These are phyloP conservation scores for Eurosta solidaginis DNA, from an alignment of 1,140 invertebrate species.

Conservation along the genomic window DNA sequence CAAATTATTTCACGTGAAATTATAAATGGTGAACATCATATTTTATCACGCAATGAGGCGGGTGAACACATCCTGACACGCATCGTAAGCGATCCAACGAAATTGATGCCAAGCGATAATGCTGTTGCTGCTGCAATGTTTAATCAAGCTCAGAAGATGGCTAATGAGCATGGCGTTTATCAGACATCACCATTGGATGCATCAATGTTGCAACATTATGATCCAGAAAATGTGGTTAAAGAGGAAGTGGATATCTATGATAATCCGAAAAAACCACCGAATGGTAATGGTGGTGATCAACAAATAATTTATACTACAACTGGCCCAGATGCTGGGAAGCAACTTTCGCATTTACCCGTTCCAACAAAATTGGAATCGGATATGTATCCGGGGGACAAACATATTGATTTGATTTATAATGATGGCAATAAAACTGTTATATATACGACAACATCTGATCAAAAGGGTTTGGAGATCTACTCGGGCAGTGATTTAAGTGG, in stretches of 20 bases:
- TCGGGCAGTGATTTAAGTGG: slow-evolving; percentile 62
- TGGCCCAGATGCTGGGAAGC: slow-evolving; percentile 60
- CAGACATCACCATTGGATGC: slow-evolving; percentile 56
- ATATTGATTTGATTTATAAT: slow-evolving; percentile 78
- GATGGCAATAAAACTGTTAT: slow-evolving; percentile 81
- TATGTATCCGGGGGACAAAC: slow-evolving; percentile 53
- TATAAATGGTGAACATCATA: slow-evolving; percentile 59
- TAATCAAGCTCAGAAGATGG: slow-evolving; percentile 56
- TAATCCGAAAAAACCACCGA: slow-evolving; percentile 55
- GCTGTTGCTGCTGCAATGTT: slow-evolving; percentile 57
- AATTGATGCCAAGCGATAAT: slow-evolving; percentile 56
- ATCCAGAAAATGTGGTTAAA: slow-evolving; percentile 54
- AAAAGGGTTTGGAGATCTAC: slow-evolving; percentile 62
- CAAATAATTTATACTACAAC: slow-evolving; percentile 58
- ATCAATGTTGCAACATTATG: slow-evolving; percentile 52
- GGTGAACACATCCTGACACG: slow-evolving; percentile 59
- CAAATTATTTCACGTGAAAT: slow-evolving; percentile 60
- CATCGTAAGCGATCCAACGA: slow-evolving; percentile 58
- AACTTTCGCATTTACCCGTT: slow-evolving; percentile 63
- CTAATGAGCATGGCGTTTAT: slow-evolving; percentile 54
- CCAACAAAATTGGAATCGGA: slow-evolving; percentile 54
- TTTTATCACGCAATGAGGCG: slow-evolving; percentile 58
- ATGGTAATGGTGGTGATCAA: slow-evolving; percentile 38
- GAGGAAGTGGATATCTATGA: slow-evolving; percentile 57
- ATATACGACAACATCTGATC: slow-evolving; percentile 71